Evolutionary conservation across 2,888 invertebrate species (phyloP).

Genomic region (Netelia melanura): DNA sequence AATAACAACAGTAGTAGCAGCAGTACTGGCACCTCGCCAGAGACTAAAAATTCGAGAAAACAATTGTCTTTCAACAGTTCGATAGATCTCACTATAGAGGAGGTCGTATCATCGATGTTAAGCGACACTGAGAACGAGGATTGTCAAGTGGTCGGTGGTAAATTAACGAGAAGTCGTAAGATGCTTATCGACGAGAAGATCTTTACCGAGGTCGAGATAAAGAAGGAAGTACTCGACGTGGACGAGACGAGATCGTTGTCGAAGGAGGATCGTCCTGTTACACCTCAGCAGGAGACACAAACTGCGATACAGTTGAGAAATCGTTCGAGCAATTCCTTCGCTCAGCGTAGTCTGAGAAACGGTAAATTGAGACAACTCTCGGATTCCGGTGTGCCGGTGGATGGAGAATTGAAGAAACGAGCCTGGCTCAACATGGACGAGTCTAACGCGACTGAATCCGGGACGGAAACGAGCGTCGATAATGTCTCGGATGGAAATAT

Average conservation of each 20-base stretch:
- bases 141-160: slow-evolving; percentile 75
- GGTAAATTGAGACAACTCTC: slow-evolving; percentile 88
- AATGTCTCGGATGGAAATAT: slow-evolving; percentile 73
- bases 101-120: slow-evolving; percentile 82
- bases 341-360: slow-evolving; percentile 88
- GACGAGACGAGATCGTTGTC: slow-evolving; percentile 73
- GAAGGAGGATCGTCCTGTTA: slow-evolving; percentile 73
- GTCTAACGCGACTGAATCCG: slow-evolving; percentile 72
- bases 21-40: slow-evolving; percentile 36
- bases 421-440: slow-evolving; percentile 79
- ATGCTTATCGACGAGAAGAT: slow-evolving; percentile 76
- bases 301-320: slow-evolving; percentile 74
- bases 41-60: slow-evolving; percentile 57
- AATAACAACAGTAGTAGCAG: slow-evolving; percentile 4
- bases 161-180: slow-evolving; percentile 77
- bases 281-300: slow-evolving; percentile 67
- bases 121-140: slow-evolving; percentile 77
- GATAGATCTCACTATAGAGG: slow-evolving; percentile 82
- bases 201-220: slow-evolving; percentile 75
- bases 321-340: slow-evolving; percentile 75
- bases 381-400: slow-evolving; percentile 75
- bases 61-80: slow-evolving; percentile 72
- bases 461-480: slow-evolving; percentile 69
- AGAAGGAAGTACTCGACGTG: slow-evolving; percentile 76
- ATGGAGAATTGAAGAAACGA: slow-evolving; percentile 76